Evolutionary conservation across 2,113 vertebrate genomes (phyloP).

Genomic region (Megalops atlanticus): DNA sequence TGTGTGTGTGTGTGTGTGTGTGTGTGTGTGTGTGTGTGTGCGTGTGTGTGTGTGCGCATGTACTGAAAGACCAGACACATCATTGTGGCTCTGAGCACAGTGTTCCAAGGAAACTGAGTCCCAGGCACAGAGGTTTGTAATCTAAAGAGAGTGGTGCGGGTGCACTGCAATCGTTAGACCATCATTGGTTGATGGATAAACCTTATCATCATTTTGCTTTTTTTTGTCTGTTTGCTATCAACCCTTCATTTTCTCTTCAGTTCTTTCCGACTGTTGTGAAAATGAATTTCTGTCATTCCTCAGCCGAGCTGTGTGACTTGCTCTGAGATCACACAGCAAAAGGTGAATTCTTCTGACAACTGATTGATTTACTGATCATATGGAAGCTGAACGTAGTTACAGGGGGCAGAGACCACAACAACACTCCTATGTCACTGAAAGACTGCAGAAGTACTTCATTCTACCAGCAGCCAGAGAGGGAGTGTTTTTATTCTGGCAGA

Average conservation of each 20-base stretch:
- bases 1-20: too few relatives aligned
- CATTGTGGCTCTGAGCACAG: background rate
- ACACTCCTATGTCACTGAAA: background rate
- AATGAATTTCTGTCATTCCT: background rate
- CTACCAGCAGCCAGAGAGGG: background rate
- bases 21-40: too few relatives aligned
- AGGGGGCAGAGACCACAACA: background rate
- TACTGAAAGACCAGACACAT: constrained; percentile 21
- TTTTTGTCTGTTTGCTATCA: too few relatives aligned
- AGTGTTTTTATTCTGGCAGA: too few relatives aligned
- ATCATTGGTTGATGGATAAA: too few relatives aligned
- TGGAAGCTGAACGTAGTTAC: background rate
- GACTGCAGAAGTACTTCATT: background rate
- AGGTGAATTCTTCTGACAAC: background rate
- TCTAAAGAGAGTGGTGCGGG: background rate
- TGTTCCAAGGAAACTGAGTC: constrained; percentile 35
- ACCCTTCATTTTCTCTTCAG: too few relatives aligned
- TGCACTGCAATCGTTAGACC: background rate
- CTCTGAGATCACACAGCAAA: too few relatives aligned
- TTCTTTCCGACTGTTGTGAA: too few relatives aligned
- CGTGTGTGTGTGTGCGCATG: constrained; percentile 19
- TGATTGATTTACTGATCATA: background rate
- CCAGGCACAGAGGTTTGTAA: constrained; percentile 27
- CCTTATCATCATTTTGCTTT: too few relatives aligned
- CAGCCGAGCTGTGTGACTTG: too few relatives aligned